These are phyloP conservation scores for Myrmecophaga tridactyla DNA, from an alignment of 2,113 vertebrate genomes.

Conservation along the genomic window DNA sequence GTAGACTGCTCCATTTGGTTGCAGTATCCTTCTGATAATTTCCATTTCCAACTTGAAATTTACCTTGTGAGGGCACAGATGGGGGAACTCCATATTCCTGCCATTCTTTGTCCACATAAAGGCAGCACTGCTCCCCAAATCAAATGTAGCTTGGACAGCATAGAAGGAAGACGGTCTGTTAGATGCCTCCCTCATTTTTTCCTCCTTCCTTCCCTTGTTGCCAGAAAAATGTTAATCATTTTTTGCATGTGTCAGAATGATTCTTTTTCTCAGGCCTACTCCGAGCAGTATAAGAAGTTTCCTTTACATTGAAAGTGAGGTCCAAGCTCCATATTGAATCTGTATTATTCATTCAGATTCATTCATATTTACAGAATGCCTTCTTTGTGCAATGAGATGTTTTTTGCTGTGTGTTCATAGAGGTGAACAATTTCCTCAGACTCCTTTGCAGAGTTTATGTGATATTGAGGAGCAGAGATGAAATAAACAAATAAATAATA, in stretches of 20 bases:
- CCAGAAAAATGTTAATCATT: neutral
- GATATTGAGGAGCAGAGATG: neutral
- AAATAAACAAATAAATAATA: neutral
- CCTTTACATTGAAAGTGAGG: neutral
- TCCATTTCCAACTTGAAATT: too few species aligned
- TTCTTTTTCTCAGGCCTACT: neutral
- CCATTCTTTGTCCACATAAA: neutral
- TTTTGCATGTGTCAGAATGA: neutral
- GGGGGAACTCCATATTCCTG: neutral
- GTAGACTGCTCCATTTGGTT: neutral
- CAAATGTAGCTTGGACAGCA: neutral
- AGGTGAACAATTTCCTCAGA: neutral
- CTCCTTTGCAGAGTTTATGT: neutral
- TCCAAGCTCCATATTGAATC: too few species aligned
- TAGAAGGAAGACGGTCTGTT: too few species aligned
- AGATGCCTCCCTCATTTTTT: neutral
- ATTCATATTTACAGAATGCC: neutral
- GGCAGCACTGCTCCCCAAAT: rapidly evolving
- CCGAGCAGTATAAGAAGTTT: neutral
- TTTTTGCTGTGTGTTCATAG: neutral
- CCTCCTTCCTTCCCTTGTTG: neutral
- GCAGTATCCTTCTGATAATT: neutral
- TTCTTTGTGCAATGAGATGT: neutral
- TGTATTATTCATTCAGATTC: neutral
- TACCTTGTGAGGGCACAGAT: neutral